These are phyloP conservation scores for Craseonycteris thonglongyai DNA, from an alignment of 2,113 vertebrate species.

Conservation along the genomic window DNA sequence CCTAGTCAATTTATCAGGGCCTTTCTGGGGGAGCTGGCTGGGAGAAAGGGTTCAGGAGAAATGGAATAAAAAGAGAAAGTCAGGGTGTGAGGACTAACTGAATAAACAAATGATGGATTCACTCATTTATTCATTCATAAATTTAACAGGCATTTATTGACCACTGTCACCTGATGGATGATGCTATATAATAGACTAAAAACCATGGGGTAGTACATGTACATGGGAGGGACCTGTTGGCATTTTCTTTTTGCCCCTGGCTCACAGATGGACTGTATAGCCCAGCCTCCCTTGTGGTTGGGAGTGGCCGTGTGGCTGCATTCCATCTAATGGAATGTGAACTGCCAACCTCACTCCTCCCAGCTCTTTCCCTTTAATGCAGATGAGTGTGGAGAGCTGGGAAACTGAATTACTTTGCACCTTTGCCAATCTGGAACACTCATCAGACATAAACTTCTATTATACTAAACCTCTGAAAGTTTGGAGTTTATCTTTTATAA, in stretches of 20 bases:
- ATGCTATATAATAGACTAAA: neutral
- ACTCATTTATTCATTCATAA: neutral
- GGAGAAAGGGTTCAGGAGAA: neutral
- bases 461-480: neutral
- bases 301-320: neutral
- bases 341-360: neutral
- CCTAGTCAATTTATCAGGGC: neutral
- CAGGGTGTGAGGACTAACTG: neutral
- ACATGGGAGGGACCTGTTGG: neutral
- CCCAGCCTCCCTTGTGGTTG: neutral
- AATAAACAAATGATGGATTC: neutral
- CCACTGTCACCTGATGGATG: neutral
- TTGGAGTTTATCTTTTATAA: neutral
- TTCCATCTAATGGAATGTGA: neutral
- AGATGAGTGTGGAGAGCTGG: neutral
- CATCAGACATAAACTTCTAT: neutral
- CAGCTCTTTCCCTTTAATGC: neutral
- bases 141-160: neutral
- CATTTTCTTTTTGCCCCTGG: neutral
- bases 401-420: neutral
- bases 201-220: neutral
- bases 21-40: neutral
- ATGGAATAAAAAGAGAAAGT: neutral
- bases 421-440: neutral
- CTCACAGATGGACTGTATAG: neutral